A percentile compares a stretch with the other conserved stretches of the same genome.
Conservation (phyloP, 2,888 invertebrate genomes). For the Drosophila borealis region DNA sequence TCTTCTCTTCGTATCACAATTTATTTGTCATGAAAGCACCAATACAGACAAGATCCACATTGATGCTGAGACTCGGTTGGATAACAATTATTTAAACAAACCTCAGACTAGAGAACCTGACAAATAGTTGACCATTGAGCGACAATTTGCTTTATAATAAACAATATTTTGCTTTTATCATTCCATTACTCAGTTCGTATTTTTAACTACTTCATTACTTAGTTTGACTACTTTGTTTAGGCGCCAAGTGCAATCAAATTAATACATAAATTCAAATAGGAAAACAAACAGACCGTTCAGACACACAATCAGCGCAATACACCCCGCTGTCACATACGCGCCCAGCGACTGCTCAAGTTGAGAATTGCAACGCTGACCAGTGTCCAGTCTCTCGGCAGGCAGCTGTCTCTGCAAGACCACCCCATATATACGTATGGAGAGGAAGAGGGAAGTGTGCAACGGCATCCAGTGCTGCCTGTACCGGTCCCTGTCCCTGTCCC, state of each 20-base stretch:
- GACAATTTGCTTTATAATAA: neutral
- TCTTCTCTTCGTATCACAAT: too few relatives aligned
- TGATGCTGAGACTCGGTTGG: too few relatives aligned
- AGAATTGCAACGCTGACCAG: constrained; percentile 35
- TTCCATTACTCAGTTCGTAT: neutral
- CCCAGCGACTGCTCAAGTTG: neutral
- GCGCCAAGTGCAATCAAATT: constrained; percentile 60
- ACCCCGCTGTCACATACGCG: neutral
- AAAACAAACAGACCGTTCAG: constrained; percentile 55
- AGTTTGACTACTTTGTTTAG: constrained; percentile 5
- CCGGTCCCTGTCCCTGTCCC: constrained; percentile 28
- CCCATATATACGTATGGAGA: constrained; percentile 12
- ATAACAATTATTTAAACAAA: too few relatives aligned
- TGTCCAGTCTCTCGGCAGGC: constrained; percentile 47
- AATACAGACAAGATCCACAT: too few relatives aligned
- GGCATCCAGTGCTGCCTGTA: constrained; percentile 35
- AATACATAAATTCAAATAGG: constrained; percentile 58
- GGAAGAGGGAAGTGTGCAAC: constrained; percentile 24
- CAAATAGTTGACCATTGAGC: neutral
- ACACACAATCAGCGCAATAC: constrained; percentile 20
- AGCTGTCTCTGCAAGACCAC: constrained; percentile 47
- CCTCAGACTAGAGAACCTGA: too few relatives aligned
- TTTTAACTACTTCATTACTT: neutral
- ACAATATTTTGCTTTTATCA: too few relatives aligned
- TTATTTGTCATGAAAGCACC: too few relatives aligned